A percentile compares a stretch with the other conserved stretches of the same genome.
phyloP scores from a whole-genome alignment of 2,888 invertebrate genomes.

The Dromius quadrimaculatus region DNA sequence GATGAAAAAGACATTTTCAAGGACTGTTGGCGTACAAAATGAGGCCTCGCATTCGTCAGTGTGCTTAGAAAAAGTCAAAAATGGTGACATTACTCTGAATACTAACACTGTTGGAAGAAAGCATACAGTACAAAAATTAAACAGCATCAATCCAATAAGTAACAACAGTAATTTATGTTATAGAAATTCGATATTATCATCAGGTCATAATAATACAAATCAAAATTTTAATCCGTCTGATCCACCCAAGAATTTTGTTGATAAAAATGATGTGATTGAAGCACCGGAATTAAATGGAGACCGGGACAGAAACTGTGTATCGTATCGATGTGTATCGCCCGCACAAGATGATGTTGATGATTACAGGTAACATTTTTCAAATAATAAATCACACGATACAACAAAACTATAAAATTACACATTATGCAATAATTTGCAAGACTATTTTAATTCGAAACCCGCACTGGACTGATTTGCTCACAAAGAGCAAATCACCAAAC shows the following conservation, averaged over 20 bases:
- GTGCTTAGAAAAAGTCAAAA: slow-evolving; percentile 23
- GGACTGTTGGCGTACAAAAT: slow-evolving; percentile 18
- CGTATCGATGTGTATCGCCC: slow-evolving; percentile 60
- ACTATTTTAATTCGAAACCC: too few species aligned
- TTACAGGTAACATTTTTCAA: slow-evolving; percentile 59
- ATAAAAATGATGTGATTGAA: slow-evolving; percentile 32
- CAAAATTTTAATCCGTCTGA: background rate
- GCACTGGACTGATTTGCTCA: too few species aligned
- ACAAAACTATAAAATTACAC: too few species aligned
- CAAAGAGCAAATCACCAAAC: too few species aligned
- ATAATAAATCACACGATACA: too few species aligned
- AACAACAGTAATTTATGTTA: slow-evolving; percentile 10
- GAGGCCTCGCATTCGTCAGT: slow-evolving; percentile 5
- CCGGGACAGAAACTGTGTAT: slow-evolving; percentile 56
- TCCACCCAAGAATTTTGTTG: slow-evolving; percentile 8
- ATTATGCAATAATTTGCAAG: too few species aligned
- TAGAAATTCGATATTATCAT: slow-evolving; percentile 7
- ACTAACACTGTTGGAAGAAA: slow-evolving; percentile 32
- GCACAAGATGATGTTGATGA: slow-evolving; percentile 61
- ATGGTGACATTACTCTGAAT: background rate
- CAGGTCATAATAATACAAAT: slow-evolving; percentile 17
- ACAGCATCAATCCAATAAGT: slow-evolving; percentile 10
- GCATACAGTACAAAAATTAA: slow-evolving; percentile 20
- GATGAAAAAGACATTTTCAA: slow-evolving; percentile 33
- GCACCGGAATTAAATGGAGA: slow-evolving; percentile 14